Base-by-base conservation (phyloP, 2,888 invertebrate genomes). In the Lithophane ornitopus region DNA sequence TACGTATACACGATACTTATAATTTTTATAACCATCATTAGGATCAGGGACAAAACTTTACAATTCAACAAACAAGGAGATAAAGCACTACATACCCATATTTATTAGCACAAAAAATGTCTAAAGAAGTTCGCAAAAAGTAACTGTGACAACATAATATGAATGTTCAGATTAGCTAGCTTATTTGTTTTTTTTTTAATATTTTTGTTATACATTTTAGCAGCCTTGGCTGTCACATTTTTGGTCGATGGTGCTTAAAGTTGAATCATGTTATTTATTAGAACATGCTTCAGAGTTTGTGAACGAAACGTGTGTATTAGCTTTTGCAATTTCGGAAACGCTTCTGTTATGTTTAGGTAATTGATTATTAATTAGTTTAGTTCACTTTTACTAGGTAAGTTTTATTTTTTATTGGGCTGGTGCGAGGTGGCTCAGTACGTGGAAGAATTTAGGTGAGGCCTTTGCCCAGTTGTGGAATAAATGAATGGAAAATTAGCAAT, bases 241-340 rank as follows among this genome's bases (percentile, higher is more conserved):
- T 76, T 77, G 68, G 49, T 52, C 12, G 72, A 76, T 76, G 75
- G 70, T 77, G 78, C 59, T 71, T 74, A 16, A 44, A 63, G 39
- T 73, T 49, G 54, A 56, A 70, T 49, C 52, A 65, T 65, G 56
- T 62, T 74, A 70, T 74, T 74, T 58, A 41, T 74, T 58, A 41
- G 22, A 70, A 74, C 61, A 61, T 62, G 63, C 44, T 66, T 71
- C 39, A 34, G 16, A 34, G 41, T 39, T 19, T 58, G 14, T 58
- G 12, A 34, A 56, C 12, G 19, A 34, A 52, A 16, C 56, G 56
- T 70, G 59, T 75, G 68, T 65, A 78, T 72, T 11, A 16, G 28
- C 39, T 34, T 3, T 68, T 44, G 28, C 9, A 77, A 41, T 41
- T 54, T 44, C 12, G 0, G 16, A 12, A n/a, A 54, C 9, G 9